Evolutionary conservation across 2,113 vertebrate genomes (phyloP), one percentile per base, ranked within the genome.

Genomic region (Pitta sordida): DNA sequence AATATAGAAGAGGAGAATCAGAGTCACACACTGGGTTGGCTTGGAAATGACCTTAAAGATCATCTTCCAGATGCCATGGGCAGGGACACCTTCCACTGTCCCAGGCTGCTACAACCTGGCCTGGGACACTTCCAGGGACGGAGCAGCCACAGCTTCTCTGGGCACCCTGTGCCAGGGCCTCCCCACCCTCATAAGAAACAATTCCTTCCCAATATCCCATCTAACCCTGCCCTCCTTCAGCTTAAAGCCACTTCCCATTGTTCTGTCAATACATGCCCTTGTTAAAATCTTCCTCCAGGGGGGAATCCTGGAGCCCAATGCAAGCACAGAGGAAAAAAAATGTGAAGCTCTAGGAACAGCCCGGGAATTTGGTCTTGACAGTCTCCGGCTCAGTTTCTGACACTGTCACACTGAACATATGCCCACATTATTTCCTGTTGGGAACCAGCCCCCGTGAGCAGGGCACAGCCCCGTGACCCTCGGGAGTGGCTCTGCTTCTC

Each of bases 351-450:
- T 12, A 81, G 27, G 39, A 91, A 34, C 11, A 44, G 65, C 65
- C 23, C 15, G 49, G 69, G 86, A 96, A 88, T 79, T 86, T 0
- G 3, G 65, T 71, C 92, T 93, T 92, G 83, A 90, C 58, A 84
- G 77, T 52, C 27, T 94, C 81, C 0, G 0, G 29, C n/a, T 53
- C 44, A 75, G 81, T 92, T 90, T 88, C 69, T 8, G 23, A 74
- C 71, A 23, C 21, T 18, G 60, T 64, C 94, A 88, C 56, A 39
- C 59, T 80, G 44, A 93, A 90, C 78, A 74, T 48, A 13, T 32
- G 59, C 79, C 51, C 62, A 51, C 1, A 2, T 22, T 14, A 20
- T 30, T 88, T 39, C 83, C 63, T 2, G 1, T 4, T 0, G 0
- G 44, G 80, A 94, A 32, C 43, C 71, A 77, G 5, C 24, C 48